Base-by-base conservation (phyloP, 2,888 invertebrate species). In the Dolichopus griseipennis region DNA sequence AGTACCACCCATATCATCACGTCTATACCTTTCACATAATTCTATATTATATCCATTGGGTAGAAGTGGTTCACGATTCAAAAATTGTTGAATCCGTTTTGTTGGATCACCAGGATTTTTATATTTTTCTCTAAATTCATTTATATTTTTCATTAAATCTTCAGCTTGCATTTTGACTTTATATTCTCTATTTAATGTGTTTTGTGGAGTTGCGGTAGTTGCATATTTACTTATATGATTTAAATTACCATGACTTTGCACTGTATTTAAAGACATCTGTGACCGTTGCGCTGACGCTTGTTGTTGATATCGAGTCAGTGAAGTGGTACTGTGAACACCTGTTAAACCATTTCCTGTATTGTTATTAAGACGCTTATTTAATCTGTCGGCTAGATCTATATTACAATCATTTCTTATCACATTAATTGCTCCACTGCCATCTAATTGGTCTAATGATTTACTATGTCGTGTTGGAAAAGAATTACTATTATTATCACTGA, bases 371-470 rank as follows among this genome's bases (percentile, higher is more conserved):
- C 52, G 52, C 18, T 52, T 52, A 6, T 52, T 52, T 15, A 52
- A 18, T 52, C 52, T 15, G 18, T 52, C 52, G 2, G 9, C 52
- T n/a, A 18, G 6, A 15, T 52, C 52, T 12, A 52, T 6, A 18
- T 4, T 52, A 37, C 8, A 8, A 37, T 12, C 37, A 52, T n/a
- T 52, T 52, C n/a, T 52, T 15, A 63, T 20, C 12, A 18, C 27
- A 63, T 27, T 63, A 15, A 27, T 27, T 27, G 27, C 27, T 27
- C 15, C 15, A 27, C 63, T 27, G 27, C 79, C 80, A 62, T 89
- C 87, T 65, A 92, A 79, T 74, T 92, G 91, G 79, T 93, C 93
- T 72, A 93, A 79, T 1, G 92, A 92, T 78, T 91, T 92, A 78
- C 92, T 92, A 76, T 93, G 92, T 68, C 91, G 83, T 0, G 90